Base-by-base conservation (phyloP, 2,797 vertebrate species). In the Gadopsis marmoratus region DNA sequence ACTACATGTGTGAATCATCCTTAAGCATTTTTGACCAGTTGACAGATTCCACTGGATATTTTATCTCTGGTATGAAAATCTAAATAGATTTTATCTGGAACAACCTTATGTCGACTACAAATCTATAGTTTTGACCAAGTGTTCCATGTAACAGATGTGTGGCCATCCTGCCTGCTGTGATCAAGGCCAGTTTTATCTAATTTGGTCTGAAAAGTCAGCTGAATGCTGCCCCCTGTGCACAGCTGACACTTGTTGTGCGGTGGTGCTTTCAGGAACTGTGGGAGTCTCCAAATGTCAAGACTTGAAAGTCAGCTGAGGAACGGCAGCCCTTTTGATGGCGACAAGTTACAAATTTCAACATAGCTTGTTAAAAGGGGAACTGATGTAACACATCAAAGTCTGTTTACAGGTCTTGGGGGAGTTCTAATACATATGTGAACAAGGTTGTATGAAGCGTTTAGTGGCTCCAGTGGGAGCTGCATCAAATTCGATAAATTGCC, bases 131-230 rank as follows among this genome's bases (percentile, higher is more conserved):
- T 39, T 53, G 19, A 58, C 43, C 59, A 59, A 63, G 41, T 35
- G 60, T 26, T 29, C 26, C 4, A n/a, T 48, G 9, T 31, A 41
- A 55, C 17, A 14, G 23, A 65, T 23, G 62, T 73, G 68, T 23
- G 45, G 39, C 41, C 72, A 14, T n/a, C 45, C 59, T 65, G 47
- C 63, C 61, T 37, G 63, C 62, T 68, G 79, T n/a, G 79, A 73
- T 66, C 68, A 70, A 67, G 53, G 47, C 17, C 37, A 61, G 37
- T 39, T 72, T 53, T 21, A 60, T 61, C 71, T 48, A 0, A 53
- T 74, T 71, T 53, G 41, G 17, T 51, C 33, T 58, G 31, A 73
- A 59, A 72, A 17, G 17, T 61, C 17, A 2, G 10, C 63, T 55
- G 41, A 33, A 56, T 61, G 19, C 35, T 43, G 70, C 50, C 62